Percentiles rank a stretch among this genome's conserved stretches.
These are phyloP conservation scores for Sitta europaea DNA, from an alignment of 2,113 vertebrate species.

Conservation along the genomic window DNA sequence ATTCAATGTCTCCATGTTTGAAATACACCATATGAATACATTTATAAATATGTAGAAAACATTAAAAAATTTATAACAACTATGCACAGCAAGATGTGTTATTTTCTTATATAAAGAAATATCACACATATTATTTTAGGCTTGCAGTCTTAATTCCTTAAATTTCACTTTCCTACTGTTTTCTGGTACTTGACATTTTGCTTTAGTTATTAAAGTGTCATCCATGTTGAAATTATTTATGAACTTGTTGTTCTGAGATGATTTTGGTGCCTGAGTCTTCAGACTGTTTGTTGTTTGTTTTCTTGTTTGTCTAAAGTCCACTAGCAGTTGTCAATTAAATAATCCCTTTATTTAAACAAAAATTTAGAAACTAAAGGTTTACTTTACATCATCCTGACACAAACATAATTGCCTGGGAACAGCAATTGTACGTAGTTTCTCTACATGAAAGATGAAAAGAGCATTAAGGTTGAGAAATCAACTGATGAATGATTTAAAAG, in stretches of 20 bases:
- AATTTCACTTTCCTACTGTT: background rate
- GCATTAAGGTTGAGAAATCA: background rate
- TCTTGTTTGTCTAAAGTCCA: background rate
- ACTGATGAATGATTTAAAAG: background rate
- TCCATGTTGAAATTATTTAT: background rate
- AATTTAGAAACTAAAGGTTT: background rate
- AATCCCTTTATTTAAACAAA: background rate
- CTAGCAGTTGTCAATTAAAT: background rate
- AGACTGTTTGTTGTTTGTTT: background rate
- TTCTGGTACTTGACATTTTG: background rate
- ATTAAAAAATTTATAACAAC: background rate
- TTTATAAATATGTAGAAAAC: background rate
- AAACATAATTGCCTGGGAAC: background rate
- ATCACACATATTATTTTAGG: background rate
- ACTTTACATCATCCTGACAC: background rate
- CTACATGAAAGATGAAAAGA: background rate
- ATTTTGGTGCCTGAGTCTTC: background rate
- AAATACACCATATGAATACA: background rate
- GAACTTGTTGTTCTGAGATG: background rate
- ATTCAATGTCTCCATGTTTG: background rate
- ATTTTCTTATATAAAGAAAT: background rate
- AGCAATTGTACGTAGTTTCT: background rate
- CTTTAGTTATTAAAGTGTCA: background rate
- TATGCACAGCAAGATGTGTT: fast-evolving
- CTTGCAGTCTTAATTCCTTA: background rate